phyloP scores from a whole-genome alignment of 2,113 vertebrate species.

The Ptyas mucosa region DNA sequence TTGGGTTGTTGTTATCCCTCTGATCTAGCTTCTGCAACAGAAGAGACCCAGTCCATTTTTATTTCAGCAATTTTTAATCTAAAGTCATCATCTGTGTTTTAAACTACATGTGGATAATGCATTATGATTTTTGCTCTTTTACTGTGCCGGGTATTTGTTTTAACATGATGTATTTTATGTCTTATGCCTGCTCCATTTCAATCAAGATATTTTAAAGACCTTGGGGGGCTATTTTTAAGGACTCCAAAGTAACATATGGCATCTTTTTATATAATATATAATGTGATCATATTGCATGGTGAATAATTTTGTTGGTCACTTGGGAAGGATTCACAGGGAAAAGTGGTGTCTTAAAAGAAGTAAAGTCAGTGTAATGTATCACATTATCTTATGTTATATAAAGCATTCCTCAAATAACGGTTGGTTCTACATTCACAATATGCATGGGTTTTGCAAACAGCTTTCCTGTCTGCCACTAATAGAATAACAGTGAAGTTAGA shows the following conservation, averaged over 20 bases:
- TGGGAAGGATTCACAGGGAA: not conserved
- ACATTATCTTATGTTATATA: not conserved
- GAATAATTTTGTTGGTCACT: not conserved
- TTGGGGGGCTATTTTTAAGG: not conserved
- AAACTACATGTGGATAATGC: not conserved
- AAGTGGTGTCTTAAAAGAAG: not conserved
- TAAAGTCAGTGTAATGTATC: not conserved
- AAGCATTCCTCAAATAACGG: not conserved
- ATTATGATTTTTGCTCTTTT: not conserved
- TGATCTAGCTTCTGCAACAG: not conserved
- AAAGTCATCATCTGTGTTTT: not conserved
- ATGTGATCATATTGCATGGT: not conserved
- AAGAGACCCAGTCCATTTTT: not conserved
- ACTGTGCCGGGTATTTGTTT: not conserved
- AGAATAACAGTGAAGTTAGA: not conserved
- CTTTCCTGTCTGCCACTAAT: not conserved
- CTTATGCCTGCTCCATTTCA: not conserved
- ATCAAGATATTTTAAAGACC: not conserved
- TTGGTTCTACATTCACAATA: not conserved
- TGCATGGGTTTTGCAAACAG: not conserved
- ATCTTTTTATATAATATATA: not conserved
- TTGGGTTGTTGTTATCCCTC: not conserved
- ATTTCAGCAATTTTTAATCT: not conserved
- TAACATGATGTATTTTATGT: not conserved
- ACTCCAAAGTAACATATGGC: not conserved